Evolutionary conservation across 2,888 invertebrate genomes (phyloP).

Genomic region (Lasioglossum oenotherae): DNA sequence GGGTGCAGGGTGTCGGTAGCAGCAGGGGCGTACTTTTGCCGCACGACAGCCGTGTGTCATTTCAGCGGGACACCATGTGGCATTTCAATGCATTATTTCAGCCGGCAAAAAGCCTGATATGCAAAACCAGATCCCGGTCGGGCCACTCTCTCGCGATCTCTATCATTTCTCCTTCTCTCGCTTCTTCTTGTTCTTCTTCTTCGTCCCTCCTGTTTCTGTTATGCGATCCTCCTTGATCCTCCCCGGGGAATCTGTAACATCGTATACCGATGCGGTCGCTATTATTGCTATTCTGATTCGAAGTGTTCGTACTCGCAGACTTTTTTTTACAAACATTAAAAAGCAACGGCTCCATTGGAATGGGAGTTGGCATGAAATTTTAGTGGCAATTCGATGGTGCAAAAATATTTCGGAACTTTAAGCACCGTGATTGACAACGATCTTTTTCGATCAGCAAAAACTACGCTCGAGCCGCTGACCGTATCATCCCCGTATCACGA

Average conservation of each 20-base stretch:
- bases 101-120: conserved; percentile 82
- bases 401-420: neutral
- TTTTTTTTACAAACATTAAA: neutral
- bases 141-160: conserved; percentile 56
- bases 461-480: too few species aligned
- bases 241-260: neutral
- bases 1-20: conserved; percentile 54
- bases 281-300: neutral
- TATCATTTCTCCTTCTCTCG: conserved; percentile 44
- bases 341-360: neutral
- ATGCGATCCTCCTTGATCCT: neutral
- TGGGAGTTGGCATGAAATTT: neutral
- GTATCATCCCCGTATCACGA: too few species aligned
- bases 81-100: conserved; percentile 84
- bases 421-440: neutral
- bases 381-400: neutral
- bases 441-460: too few species aligned
- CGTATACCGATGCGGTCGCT: neutral
- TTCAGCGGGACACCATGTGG: conserved; percentile 81
- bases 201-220: conserved; percentile 41
- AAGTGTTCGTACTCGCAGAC: neutral
- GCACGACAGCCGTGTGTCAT: conserved; percentile 82
- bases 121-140: conserved; percentile 78
- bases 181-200: conserved; percentile 40
- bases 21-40: conserved; percentile 74